Conservation (phyloP, 2,888 invertebrate genomes). For the Catonia carolina region DNA sequence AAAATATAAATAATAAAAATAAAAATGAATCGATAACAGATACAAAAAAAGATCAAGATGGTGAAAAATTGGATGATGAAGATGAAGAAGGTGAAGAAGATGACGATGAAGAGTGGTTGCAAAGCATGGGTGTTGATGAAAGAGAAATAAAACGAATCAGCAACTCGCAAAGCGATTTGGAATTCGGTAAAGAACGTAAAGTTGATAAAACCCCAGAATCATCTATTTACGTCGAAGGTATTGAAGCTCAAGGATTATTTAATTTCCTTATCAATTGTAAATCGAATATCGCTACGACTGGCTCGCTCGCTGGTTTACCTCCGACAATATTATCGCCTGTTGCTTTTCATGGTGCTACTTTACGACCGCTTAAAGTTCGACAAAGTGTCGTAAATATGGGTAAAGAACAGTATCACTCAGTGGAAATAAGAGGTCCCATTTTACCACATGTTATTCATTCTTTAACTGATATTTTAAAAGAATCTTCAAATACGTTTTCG, state of each 20-base stretch:
- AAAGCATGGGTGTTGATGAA: conserved; percentile 75
- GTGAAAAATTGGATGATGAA: conserved; percentile 43
- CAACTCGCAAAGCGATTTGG: conserved; percentile 56
- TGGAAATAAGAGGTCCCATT: conserved; percentile 80
- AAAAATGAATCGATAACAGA: conserved; percentile 24
- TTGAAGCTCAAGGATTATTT: conserved; percentile 81
- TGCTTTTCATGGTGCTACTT: conserved; percentile 81
- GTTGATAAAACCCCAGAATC: conserved; percentile 78
- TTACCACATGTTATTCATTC: conserved; percentile 73
- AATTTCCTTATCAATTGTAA: conserved; percentile 89
- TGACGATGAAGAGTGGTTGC: conserved; percentile 65
- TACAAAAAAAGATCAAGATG: conserved; percentile 36
- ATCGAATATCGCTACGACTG: conserved; percentile 67
- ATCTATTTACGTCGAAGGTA: conserved; percentile 69
- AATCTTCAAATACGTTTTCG: conserved; percentile 62
- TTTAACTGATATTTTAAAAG: conserved; percentile 59
- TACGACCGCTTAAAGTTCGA: conserved; percentile 71
- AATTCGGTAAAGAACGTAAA: conserved; percentile 57
- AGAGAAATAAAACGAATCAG: conserved; percentile 74
- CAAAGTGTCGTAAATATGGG: conserved; percentile 66
- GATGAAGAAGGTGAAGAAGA: conserved; percentile 48
- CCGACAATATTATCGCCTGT: conserved; percentile 90
- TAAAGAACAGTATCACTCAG: conserved; percentile 64
- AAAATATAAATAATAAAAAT: no score
- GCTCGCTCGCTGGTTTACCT: conserved; percentile 81